Evolutionary conservation across 2,797 vertebrate species (phyloP).

Genomic region (Chelon labrosus): DNA sequence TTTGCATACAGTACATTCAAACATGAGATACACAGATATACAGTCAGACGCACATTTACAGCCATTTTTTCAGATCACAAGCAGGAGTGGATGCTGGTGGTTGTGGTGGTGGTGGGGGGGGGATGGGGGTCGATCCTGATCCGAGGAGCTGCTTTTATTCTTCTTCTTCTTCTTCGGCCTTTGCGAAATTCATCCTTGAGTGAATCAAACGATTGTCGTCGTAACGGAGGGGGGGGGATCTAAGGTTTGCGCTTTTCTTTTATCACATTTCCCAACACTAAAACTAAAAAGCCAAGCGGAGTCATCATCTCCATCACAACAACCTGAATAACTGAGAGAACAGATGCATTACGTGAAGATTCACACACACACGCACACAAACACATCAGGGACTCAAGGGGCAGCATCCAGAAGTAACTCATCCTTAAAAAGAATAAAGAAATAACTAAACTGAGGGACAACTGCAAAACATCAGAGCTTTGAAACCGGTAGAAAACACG

Average conservation of each 20-base stretch:
- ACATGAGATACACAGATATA: conserved; percentile 42
- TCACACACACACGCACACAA: conserved; percentile 14
- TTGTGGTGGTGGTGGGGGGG: neutral
- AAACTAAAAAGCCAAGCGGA: conserved; percentile 2
- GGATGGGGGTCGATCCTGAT: conserved; percentile 12
- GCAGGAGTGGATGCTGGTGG: conserved; percentile 64
- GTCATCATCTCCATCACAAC: conserved; percentile 26
- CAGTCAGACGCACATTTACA: conserved; percentile 41
- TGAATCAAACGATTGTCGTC: conserved; percentile 56
- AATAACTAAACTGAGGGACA: conserved; percentile 29
- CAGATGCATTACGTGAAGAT: conserved; percentile 4
- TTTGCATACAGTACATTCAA: conserved; percentile 61
- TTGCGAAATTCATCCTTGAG: conserved; percentile 11
- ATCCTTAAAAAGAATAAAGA: conserved; percentile 13
- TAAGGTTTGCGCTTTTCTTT: conserved; percentile 26
- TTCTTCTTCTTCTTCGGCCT: neutral
- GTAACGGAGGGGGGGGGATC: conserved; percentile 4
- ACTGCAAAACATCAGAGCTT: neutral
- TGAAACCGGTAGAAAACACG: conserved; percentile 38
- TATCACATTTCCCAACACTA: conserved; percentile 35
- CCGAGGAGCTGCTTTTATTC: neutral
- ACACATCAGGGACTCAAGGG: conserved; percentile 24
- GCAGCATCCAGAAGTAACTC: conserved; percentile 47
- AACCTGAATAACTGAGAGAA: conserved; percentile 12
- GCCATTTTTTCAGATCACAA: conserved; percentile 39